Base-by-base conservation (phyloP, 64 coral and sea anemone species). In the Stylophora pistillata region DNA sequence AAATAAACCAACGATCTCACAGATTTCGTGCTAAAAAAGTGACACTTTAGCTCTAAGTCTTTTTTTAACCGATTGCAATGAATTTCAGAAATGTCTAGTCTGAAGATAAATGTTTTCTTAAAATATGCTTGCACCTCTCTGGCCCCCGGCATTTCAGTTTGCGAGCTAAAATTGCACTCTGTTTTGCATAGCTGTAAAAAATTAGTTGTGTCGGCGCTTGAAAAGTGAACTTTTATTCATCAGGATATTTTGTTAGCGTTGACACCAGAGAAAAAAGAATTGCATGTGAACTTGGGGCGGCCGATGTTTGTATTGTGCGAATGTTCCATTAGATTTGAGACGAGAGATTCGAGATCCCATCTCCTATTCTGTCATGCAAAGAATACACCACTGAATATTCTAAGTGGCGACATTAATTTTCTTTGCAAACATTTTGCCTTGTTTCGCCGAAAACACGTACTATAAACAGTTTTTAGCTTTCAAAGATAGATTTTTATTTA, bases 341-440 rank as follows among this genome's bases (percentile, higher is more conserved):
- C 32, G 64, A 68, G 64, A 68, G 64, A 68, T 68, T 68, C 20
- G 80, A 84, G 80, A 84, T 84, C n/a, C 80, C 31, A 70, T 84
- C 33, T 65, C 34, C 16, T 26, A 37, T 70, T 84, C 80, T 69
- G 61, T 84, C 62, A 84, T 53, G 66, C 80, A 34, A 63, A 52
- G 64, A 79, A 69, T 69, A 69, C 80, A 84, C 69, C 53, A 37
- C 15, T 84, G 20, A 84, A 84, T 84, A 41, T 69, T 68, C 31
- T 20, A 84, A 70, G 80, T 41, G 33, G 32, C 41, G 69, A 84
- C 41, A 63, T 69, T 63, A 52, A 23, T 41, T 84, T 84, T 34
- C 47, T 84, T 63, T 84, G 58, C 80, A 14, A 84, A 68, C 53
- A 84, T 69, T 68, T 31, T 65, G 27, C 23, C 15, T 30, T 84